phyloP scores from a whole-genome alignment of 2,888 invertebrate species.

The Spodoptera littoralis region DNA sequence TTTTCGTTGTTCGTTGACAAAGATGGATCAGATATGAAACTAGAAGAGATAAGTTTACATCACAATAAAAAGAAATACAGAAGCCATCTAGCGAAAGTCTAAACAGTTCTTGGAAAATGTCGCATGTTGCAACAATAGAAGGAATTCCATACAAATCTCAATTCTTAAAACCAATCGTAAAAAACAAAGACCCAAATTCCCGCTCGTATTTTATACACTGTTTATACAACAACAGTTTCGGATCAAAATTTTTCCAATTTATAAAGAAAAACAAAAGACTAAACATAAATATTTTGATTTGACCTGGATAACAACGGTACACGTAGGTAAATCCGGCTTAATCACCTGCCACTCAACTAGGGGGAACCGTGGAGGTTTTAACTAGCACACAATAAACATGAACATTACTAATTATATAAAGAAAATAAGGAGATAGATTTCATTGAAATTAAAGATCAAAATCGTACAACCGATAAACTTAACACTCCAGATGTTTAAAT shows the following conservation, averaged over 20 bases:
- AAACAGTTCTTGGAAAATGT: conserved; percentile 14
- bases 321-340: conserved; percentile 13
- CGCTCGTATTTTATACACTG: conserved; percentile 19
- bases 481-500: too few species aligned
- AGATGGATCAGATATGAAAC: too few species aligned
- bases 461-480: too few species aligned
- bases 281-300: conserved; percentile 17
- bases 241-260: conserved; percentile 10
- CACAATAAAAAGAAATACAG: background rate
- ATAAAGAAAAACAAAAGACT: conserved; percentile 11
- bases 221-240: conserved; percentile 22
- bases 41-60: too few species aligned
- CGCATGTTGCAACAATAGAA: conserved; percentile 27
- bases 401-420: conserved; percentile 6
- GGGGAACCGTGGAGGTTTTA: conserved; percentile 5
- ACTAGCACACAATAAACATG: conserved; percentile 7
- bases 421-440: conserved; percentile 5
- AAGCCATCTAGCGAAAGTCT: background rate
- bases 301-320: conserved; percentile 5
- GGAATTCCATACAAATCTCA: conserved; percentile 30
- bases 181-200: conserved; percentile 24
- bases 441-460: too few species aligned
- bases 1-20: too few species aligned
- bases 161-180: conserved; percentile 19
- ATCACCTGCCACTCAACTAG: conserved; percentile 11